These are phyloP conservation scores for Coecobrya sp. DNA, from an alignment of 2,888 invertebrate genomes.

Conservation along the genomic window DNA sequence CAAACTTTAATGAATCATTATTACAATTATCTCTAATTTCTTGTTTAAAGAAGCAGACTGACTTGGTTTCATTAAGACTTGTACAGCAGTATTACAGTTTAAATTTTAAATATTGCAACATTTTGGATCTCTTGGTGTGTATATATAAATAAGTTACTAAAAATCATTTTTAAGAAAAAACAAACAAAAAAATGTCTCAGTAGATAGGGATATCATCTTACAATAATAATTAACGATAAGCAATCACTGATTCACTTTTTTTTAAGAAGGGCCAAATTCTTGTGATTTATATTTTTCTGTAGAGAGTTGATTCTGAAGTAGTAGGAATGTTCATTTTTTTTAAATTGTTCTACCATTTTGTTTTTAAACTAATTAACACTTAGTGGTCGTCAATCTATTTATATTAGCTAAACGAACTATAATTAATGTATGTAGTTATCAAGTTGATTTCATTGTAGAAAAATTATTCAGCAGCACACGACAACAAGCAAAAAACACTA, in stretches of 20 bases:
- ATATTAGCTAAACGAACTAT: not conserved
- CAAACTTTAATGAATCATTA: no score
- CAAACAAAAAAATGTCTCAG: not conserved
- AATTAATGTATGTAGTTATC: not conserved
- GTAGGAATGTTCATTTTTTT: slow-evolving; percentile 32
- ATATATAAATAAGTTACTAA: slow-evolving; percentile 16
- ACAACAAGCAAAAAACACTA: slow-evolving; percentile 49
- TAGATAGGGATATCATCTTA: not conserved
- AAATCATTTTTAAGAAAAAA: not conserved
- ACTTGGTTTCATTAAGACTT: slow-evolving; percentile 29
- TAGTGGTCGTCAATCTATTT: slow-evolving; percentile 27
- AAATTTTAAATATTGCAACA: slow-evolving; percentile 42
- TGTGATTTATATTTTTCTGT: not conserved
- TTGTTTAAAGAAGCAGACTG: slow-evolving; percentile 41
- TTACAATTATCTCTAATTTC: not conserved
- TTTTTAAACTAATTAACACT: slow-evolving; percentile 8
- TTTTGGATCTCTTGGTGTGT: no score
- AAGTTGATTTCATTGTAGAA: slow-evolving; percentile 40
- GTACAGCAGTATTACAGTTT: slow-evolving; percentile 1
- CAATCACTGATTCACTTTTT: slow-evolving; percentile 37
- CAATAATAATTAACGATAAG: not conserved
- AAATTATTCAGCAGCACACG: slow-evolving; percentile 35
- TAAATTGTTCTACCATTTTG: not conserved
- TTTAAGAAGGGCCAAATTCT: slow-evolving; percentile 3
- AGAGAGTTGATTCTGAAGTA: not conserved